Evolutionary conservation across 35 echinoderm and acorn worm genomes (phyloP).

Genomic region (Holothuria glaberrima): DNA sequence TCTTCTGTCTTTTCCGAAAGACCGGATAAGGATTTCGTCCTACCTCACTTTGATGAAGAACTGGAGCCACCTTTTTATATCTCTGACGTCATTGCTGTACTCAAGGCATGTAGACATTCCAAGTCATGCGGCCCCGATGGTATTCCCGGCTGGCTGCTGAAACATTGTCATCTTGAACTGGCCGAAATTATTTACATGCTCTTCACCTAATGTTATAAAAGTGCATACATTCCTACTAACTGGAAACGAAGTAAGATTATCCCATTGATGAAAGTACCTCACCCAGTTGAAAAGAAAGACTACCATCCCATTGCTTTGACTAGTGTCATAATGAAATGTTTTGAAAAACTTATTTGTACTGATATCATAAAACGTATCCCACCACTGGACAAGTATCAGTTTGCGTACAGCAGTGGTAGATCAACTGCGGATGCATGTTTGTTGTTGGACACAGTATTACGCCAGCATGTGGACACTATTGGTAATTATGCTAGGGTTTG

Average conservation of each 20-base stretch:
- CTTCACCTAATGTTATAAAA: no score
- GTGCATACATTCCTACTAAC: background rate
- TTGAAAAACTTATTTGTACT: background rate
- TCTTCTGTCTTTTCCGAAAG: slow-evolving; percentile 2
- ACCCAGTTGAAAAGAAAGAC: no score
- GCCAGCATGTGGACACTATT: no score
- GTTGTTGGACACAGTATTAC: no score
- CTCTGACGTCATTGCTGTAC: background rate
- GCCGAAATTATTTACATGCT: background rate
- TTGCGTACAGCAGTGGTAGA: no score
- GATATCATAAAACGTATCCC: no score
- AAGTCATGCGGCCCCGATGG: slow-evolving; percentile 1
- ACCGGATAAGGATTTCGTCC: background rate
- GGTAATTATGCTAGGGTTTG: no score
- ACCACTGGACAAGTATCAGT: background rate
- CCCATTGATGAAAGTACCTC: no score
- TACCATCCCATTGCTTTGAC: no score
- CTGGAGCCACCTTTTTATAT: background rate
- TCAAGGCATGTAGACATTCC: background rate
- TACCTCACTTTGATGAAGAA: background rate
- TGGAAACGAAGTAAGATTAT: no score
- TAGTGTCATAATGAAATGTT: slow-evolving; percentile 8
- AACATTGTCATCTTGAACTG: background rate
- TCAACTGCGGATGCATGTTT: no score
- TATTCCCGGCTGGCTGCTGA: background rate